These are phyloP conservation scores for Chloroclystis v-ata DNA, from an alignment of 2,888 invertebrate species.

Conservation along the genomic window DNA sequence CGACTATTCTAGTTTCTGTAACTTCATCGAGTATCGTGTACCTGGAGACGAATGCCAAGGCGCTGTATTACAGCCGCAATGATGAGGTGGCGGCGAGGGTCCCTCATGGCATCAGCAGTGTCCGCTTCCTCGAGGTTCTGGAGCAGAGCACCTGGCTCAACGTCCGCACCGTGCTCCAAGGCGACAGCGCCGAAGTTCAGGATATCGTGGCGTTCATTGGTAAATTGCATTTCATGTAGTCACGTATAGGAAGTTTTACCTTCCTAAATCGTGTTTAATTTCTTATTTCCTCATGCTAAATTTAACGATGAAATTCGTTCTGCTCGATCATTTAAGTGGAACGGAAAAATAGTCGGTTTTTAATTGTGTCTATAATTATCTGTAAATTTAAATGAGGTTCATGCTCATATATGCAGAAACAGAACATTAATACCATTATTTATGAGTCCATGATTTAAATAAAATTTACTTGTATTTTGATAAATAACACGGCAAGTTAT, in stretches of 20 bases:
- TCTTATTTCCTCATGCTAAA: slow-evolving; percentile 10
- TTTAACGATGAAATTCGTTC: slow-evolving; percentile 5
- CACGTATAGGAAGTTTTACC: slow-evolving; percentile 15
- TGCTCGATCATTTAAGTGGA: background rate
- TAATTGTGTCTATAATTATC: no score
- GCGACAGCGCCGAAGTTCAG: slow-evolving; percentile 72
- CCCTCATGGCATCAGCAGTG: slow-evolving; percentile 33
- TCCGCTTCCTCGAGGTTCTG: slow-evolving; percentile 55
- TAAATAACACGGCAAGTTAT: no score
- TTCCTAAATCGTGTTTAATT: slow-evolving; percentile 15
- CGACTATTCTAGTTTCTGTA: slow-evolving; percentile 69
- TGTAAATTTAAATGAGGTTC: no score
- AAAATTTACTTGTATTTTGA: no score
- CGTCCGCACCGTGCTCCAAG: slow-evolving; percentile 59
- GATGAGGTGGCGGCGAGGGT: slow-evolving; percentile 49
- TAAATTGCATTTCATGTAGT: slow-evolving; percentile 35
- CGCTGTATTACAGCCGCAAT: slow-evolving; percentile 66
- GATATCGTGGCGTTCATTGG: slow-evolving; percentile 72
- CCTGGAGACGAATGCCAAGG: slow-evolving; percentile 64
- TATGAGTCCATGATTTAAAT: no score
- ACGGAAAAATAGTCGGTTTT: background rate
- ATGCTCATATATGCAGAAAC: no score
- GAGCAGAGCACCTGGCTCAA: slow-evolving; percentile 62
- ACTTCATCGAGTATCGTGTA: slow-evolving; percentile 78
- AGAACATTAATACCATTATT: no score